phyloP scores from a whole-genome alignment of 2,888 invertebrate species.

The Blomia tropicalis region DNA sequence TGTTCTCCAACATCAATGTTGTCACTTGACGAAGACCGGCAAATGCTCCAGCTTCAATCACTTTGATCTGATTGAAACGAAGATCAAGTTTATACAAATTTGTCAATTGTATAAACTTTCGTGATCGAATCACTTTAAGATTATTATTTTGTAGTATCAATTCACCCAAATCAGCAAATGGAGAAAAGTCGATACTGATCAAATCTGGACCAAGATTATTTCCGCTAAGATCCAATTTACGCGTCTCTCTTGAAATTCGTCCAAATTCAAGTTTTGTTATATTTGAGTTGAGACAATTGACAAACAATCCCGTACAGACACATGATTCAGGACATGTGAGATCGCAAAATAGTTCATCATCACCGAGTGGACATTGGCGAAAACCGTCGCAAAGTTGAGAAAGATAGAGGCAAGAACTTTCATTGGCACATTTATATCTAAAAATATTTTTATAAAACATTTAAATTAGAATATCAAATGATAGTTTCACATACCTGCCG shows the following conservation, averaged over 20 bases:
- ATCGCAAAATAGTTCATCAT: conserved; percentile 33
- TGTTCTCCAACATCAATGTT: conserved; percentile 30
- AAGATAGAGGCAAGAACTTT: conserved; percentile 31
- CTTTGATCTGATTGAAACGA: conserved; percentile 29
- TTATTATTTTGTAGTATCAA: conserved; percentile 31
- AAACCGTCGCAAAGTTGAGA: conserved; percentile 32
- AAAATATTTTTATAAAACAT: no score
- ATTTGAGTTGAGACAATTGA: conserved; percentile 30
- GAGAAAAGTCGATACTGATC: conserved; percentile 25
- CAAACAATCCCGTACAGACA: conserved; percentile 30
- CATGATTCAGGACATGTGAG: conserved; percentile 31
- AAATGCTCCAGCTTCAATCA: conserved; percentile 30
- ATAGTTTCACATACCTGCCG: no score
- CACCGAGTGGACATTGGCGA: conserved; percentile 32
- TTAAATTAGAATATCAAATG: no score
- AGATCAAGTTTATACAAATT: conserved; percentile 32
- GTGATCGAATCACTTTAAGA: conserved; percentile 28
- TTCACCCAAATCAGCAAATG: conserved; percentile 29
- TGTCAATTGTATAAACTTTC: conserved; percentile 29
- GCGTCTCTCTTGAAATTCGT: conserved; percentile 27
- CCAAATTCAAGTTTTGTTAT: conserved; percentile 27
- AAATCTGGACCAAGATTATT: conserved; percentile 29
- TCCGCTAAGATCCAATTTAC: conserved; percentile 31
- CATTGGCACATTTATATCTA: conserved; percentile 32
- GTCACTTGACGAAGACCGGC: conserved; percentile 30